Percentiles rank a stretch among this genome's conserved stretches.
Evolutionary conservation across 1,140 invertebrate species (phyloP).

Genomic region (Caenorhabditis elegans): WBcel235 BX284606.5:13282501-13283000

Average conservation of each 20-base stretch:
- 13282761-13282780: constrained; percentile 28
- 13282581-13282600: constrained; percentile 35
- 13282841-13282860: too few species aligned
- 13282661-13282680: neutral
- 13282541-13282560: neutral
- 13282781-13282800: neutral
- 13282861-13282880: too few species aligned
- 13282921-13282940: neutral
- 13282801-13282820: neutral
- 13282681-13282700: constrained; percentile 13
- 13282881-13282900: too few species aligned
- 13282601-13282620: constrained; percentile 38
- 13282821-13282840: too few species aligned
- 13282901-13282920: too few species aligned
- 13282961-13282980: constrained; percentile 28
- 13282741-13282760: neutral
- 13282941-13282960: neutral
- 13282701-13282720: constrained; percentile 29
- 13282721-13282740: constrained; percentile 9
- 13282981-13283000: neutral
- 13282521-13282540: neutral
- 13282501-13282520: constrained; percentile 8
- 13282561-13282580: neutral
- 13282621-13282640: too few species aligned
- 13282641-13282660: constrained; percentile 27